Conservation (phyloP, 2,113 vertebrate species). For the Noturus placidus region DNA sequence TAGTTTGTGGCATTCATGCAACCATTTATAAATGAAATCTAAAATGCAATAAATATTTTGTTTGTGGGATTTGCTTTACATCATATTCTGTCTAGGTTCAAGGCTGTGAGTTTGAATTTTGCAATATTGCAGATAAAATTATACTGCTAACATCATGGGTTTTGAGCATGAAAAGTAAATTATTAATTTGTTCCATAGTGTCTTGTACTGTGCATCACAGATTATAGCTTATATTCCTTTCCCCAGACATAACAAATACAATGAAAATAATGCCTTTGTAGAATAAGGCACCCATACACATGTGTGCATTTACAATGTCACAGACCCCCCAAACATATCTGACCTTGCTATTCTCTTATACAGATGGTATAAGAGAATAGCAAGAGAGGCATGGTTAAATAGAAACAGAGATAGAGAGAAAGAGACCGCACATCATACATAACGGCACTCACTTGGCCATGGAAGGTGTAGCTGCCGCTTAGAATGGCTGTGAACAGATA, state of each 20-base stretch:
- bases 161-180: not conserved
- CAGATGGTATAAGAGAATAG: not conserved
- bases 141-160: not conserved
- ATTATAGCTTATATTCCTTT: not conserved
- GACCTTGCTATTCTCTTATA: constrained; percentile 8
- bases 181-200: not conserved
- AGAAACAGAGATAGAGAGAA: not conserved
- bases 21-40: not conserved
- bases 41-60: not conserved
- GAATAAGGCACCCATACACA: not conserved
- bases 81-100: not conserved
- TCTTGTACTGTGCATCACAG: not conserved
- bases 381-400: not conserved
- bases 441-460: constrained; percentile 59
- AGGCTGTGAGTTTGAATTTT: not conserved
- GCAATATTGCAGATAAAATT: not conserved
- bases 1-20: not conserved
- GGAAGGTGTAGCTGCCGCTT: constrained; percentile 64
- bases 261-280: not conserved
- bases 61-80: not conserved
- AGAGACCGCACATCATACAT: not conserved
- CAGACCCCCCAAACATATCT: not conserved
- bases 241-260: not conserved
- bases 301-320: not conserved
- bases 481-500: constrained; percentile 65